Conservation (phyloP, 1,140 invertebrate genomes). For the Nephila pilipes region DNA sequence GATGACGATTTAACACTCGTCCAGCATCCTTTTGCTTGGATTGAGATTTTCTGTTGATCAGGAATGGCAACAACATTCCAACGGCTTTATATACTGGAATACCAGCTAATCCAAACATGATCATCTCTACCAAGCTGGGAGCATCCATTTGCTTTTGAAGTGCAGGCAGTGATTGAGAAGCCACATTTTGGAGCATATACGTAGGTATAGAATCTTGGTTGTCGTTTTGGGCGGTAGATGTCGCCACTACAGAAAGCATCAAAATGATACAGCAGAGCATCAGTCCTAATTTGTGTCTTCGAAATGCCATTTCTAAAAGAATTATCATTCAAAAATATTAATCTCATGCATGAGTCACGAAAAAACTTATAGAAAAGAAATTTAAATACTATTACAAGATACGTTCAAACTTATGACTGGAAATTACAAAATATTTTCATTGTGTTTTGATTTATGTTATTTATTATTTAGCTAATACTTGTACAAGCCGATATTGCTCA, state of each 20-base stretch:
- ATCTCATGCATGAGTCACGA: too few relatives aligned
- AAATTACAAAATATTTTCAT: too few relatives aligned
- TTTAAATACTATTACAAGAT: too few relatives aligned
- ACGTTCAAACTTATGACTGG: too few relatives aligned
- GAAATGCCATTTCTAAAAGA: neutral
- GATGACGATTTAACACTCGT: neutral
- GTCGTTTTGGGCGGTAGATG: slow-evolving; percentile 14
- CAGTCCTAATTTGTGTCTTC: too few relatives aligned
- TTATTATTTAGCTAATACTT: too few relatives aligned
- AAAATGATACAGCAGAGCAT: neutral
- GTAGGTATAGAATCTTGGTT: neutral
- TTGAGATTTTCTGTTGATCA: neutral
- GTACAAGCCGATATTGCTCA: too few relatives aligned
- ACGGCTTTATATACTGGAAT: slow-evolving; percentile 60
- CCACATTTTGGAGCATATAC: neutral
- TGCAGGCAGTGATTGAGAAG: neutral
- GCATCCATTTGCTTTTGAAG: neutral
- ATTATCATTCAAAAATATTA: too few relatives aligned
- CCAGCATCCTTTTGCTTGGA: neutral
- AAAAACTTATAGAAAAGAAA: too few relatives aligned
- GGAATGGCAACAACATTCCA: slow-evolving; percentile 16
- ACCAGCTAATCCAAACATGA: slow-evolving; percentile 63
- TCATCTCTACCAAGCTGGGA: slow-evolving; percentile 58
- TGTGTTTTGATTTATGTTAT: too few relatives aligned
- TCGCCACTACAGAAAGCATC: slow-evolving; percentile 1